Conservation (phyloP, 2,113 vertebrate genomes). For the Passerina amoena region DNA sequence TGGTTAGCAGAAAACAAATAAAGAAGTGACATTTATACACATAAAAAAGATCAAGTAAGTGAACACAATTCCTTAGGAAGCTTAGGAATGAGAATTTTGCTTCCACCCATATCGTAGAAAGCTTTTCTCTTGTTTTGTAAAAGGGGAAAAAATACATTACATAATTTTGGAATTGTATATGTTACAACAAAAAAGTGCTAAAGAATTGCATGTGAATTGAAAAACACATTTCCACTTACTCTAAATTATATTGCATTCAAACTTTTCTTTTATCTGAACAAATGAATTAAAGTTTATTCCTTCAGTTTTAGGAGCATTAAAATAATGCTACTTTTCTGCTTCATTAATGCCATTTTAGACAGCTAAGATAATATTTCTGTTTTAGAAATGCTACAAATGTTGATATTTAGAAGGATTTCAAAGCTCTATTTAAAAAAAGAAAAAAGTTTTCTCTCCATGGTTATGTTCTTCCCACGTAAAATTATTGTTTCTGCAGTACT, state of each 20-base stretch:
- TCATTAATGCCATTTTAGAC: background rate
- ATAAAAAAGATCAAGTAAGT: background rate
- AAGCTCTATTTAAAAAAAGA: background rate
- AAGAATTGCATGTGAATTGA: background rate
- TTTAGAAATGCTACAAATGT: background rate
- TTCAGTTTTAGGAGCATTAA: background rate
- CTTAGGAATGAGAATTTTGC: background rate
- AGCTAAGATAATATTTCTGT: background rate
- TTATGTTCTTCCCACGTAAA: background rate
- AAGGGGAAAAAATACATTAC: background rate
- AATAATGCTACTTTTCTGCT: background rate
- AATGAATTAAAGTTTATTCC: constrained; percentile 9
- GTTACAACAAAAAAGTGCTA: background rate
- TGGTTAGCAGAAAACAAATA: constrained; percentile 21
- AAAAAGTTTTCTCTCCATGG: background rate
- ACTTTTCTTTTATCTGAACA: background rate
- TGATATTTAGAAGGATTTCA: background rate
- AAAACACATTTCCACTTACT: constrained; percentile 7
- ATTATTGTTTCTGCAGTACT: background rate
- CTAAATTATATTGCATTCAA: background rate
- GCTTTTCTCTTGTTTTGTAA: background rate
- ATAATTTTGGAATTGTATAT: background rate
- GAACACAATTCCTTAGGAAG: background rate
- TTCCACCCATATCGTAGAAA: background rate
- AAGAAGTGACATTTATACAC: background rate